Evolutionary conservation across 53 echinoderm and acorn worm species (phyloP).

Genomic region (Luidia sarsii): DNA sequence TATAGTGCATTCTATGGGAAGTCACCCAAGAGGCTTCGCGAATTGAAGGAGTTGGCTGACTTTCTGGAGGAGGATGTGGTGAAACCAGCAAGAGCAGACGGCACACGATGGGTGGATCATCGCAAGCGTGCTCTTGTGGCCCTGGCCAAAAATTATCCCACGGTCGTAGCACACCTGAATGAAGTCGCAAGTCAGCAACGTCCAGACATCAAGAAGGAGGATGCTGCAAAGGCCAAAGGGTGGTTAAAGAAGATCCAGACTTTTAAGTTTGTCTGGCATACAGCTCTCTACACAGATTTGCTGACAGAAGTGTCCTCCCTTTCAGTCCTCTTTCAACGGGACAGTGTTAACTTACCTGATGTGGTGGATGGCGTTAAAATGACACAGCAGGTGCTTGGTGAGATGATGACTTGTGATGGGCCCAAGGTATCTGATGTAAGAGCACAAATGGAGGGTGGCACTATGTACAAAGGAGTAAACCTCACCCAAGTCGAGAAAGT

Average conservation of each 20-base stretch:
- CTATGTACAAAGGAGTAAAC: too few relatives aligned
- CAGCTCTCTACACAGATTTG: constrained; percentile 3
- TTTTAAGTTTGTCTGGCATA: constrained; percentile 13
- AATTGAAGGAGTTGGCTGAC: constrained; percentile 29
- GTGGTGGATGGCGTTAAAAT: neutral
- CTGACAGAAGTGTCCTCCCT: constrained; percentile 9
- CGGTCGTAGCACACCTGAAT: constrained; percentile 18
- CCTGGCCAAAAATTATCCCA: constrained; percentile 26
- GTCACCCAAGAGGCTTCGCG: constrained; percentile 21
- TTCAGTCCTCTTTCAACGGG: constrained; percentile 9
- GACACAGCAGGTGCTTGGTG: neutral
- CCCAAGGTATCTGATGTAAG: too few relatives aligned
- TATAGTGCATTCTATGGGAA: constrained; percentile 41
- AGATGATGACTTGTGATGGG: too few relatives aligned
- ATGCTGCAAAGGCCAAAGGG: neutral
- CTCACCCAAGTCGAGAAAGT: too few relatives aligned
- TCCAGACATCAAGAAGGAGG: neutral
- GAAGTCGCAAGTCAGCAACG: constrained; percentile 17
- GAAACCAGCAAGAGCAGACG: constrained; percentile 29
- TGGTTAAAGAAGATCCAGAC: constrained; percentile 5
- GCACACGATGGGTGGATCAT: constrained; percentile 60
- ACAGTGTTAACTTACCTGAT: constrained; percentile 4
- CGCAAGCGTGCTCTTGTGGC: constrained; percentile 20
- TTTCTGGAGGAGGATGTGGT: constrained; percentile 36
- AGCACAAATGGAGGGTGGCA: too few relatives aligned